Percentiles rank a stretch among this genome's conserved stretches.
Evolutionary conservation across 2,113 vertebrate genomes (phyloP).

Genomic region (Chionodraco myersi): DNA sequence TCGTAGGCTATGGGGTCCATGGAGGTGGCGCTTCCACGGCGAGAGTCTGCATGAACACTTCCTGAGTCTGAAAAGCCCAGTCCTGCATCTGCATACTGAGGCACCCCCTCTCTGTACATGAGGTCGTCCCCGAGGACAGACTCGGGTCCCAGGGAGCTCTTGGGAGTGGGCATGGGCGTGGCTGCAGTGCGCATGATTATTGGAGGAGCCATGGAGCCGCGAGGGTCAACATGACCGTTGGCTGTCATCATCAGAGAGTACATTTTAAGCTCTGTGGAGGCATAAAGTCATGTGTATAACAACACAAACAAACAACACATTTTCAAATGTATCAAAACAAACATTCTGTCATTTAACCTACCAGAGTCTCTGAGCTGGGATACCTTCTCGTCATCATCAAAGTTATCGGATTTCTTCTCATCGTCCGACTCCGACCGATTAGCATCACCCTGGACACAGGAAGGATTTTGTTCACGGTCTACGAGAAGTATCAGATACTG

Average conservation of each 20-base stretch:
- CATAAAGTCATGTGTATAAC: not conserved
- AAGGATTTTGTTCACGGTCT: not conserved
- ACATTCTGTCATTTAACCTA: conserved; percentile 42
- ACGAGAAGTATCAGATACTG: too few relatives aligned
- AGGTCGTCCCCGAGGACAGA: conserved; percentile 78
- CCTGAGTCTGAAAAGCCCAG: conserved; percentile 49
- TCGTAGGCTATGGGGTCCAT: conserved; percentile 88
- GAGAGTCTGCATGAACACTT: conserved; percentile 77
- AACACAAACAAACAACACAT: too few relatives aligned
- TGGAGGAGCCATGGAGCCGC: conserved; percentile 88
- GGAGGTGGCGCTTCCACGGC: conserved; percentile 88
- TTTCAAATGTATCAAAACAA: too few relatives aligned
- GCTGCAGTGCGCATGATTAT: conserved; percentile 95
- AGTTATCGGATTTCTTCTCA: conserved; percentile 91
- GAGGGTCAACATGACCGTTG: conserved; percentile 92
- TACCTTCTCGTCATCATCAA: conserved; percentile 92
- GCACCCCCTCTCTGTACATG: conserved; percentile 46
- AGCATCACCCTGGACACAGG: conserved; percentile 89
- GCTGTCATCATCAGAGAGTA: conserved; percentile 92
- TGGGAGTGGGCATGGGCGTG: conserved; percentile 95
- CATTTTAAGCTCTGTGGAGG: conserved; percentile 90
- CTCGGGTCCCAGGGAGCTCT: conserved; percentile 91
- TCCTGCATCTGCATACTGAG: conserved; percentile 46
- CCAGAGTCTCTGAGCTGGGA: conserved; percentile 88
- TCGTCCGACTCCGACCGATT: conserved; percentile 94